Conservation (phyloP, 2,113 vertebrate genomes). For the Pedionomus torquatus region DNA sequence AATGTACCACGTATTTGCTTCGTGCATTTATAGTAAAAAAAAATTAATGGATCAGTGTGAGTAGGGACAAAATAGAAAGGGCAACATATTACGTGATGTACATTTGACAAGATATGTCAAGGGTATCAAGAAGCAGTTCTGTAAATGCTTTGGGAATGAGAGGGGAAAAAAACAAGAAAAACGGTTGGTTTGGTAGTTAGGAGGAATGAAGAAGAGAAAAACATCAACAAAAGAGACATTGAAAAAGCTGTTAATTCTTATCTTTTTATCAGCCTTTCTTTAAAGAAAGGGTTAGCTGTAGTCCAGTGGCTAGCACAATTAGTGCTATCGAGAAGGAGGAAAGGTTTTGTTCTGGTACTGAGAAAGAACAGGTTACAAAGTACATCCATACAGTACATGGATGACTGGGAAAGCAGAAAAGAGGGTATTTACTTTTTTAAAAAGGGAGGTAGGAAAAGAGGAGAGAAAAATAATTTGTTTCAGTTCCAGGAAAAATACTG, state of each 20-base stretch:
- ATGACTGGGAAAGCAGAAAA: constrained; percentile 18
- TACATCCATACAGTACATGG: background rate
- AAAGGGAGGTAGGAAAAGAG: background rate
- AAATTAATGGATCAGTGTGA: background rate
- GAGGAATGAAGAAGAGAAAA: background rate
- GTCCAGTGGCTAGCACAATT: constrained; percentile 8
- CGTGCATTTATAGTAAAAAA: background rate
- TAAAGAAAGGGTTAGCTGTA: constrained; percentile 30
- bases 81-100: background rate
- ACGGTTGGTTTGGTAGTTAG: background rate
- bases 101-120: background rate
- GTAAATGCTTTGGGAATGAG: background rate
- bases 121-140: background rate
- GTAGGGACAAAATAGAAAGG: background rate
- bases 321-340: background rate
- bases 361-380: constrained; percentile 23
- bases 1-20: background rate
- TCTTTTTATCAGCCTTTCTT: constrained; percentile 43
- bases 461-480: background rate
- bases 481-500: constrained; percentile 38
- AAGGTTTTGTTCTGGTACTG: constrained; percentile 10
- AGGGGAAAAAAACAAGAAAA: background rate
- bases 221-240: background rate
- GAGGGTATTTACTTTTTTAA: background rate
- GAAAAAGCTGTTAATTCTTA: constrained; percentile 19